These are phyloP conservation scores for Philonicus albiceps DNA, from an alignment of 2,888 invertebrate genomes.

Conservation along the genomic window DNA sequence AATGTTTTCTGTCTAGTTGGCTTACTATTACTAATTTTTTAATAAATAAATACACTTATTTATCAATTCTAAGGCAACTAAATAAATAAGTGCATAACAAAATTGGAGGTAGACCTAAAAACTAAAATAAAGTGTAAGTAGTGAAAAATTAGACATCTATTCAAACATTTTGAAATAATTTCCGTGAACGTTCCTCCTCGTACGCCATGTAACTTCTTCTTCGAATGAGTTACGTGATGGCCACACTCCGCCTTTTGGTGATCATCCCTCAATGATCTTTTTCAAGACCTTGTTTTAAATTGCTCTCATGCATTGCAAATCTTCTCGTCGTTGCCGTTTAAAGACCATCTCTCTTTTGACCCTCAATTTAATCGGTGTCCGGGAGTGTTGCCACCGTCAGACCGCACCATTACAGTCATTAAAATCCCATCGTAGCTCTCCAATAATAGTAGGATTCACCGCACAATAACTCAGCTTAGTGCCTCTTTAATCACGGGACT, in stretches of 20 bases:
- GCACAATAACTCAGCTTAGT: not conserved
- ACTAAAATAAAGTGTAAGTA: too few species aligned
- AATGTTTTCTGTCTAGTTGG: too few species aligned
- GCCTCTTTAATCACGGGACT: not conserved
- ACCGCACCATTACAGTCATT: conserved; percentile 24
- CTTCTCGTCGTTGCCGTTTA: not conserved
- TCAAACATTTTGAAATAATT: not conserved
- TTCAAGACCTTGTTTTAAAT: not conserved
- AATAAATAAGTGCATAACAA: not conserved
- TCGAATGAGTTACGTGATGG: not conserved
- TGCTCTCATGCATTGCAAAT: not conserved
- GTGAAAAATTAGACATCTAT: not conserved
- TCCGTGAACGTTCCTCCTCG: not conserved
- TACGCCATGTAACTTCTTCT: not conserved
- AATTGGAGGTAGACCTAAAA: not conserved
- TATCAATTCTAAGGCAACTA: too few species aligned
- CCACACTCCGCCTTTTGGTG: not conserved
- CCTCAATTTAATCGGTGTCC: not conserved
- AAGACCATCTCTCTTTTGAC: not conserved
- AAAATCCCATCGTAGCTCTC: conserved; percentile 10
- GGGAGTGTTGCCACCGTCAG: not conserved
- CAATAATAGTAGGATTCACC: not conserved
- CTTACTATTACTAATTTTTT: too few species aligned
- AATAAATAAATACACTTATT: too few species aligned
- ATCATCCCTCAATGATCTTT: not conserved